phyloP scores from a whole-genome alignment of 2,113 vertebrate species.

The Chamaetylas fuelleborni region DNA sequence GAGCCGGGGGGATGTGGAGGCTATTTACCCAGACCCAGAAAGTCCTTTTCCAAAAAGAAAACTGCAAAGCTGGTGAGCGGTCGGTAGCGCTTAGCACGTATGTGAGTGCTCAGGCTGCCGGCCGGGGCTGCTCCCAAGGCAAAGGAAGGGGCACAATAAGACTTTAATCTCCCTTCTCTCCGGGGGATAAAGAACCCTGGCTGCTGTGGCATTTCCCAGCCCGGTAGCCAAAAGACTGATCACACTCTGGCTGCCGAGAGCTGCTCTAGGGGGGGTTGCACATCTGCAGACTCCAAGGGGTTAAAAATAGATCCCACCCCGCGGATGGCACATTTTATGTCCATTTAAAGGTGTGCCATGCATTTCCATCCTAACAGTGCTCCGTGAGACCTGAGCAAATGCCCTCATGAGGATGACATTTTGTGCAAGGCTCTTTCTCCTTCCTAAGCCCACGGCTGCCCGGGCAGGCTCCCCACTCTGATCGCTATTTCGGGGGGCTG shows the following conservation, averaged over 20 bases:
- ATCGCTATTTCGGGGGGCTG: not conserved
- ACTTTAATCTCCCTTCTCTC: not conserved
- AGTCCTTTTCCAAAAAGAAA: not conserved
- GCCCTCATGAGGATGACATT: not conserved
- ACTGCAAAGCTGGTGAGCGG: not conserved
- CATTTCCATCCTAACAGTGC: not conserved
- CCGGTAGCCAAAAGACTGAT: not conserved
- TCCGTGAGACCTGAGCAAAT: not conserved
- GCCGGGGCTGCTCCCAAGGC: not conserved
- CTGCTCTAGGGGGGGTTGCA: not conserved
- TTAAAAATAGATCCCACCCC: constrained; percentile 22
- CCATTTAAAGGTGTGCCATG: constrained; percentile 38
- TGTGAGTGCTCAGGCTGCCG: not conserved
- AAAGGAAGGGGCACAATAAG: not conserved
- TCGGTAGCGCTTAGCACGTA: not conserved
- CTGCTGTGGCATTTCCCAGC: not conserved
- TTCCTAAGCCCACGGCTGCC: not conserved
- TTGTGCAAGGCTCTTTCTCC: not conserved
- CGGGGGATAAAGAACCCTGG: not conserved
- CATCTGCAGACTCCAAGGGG: not conserved
- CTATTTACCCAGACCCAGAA: not conserved
- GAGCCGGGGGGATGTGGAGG: not conserved
- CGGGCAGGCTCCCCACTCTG: rapidly evolving
- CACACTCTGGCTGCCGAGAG: not conserved
- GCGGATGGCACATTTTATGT: not conserved